Evolutionary conservation across 2,797 vertebrate genomes (phyloP).

Genomic region (Helicolenus hilgendorfi): DNA sequence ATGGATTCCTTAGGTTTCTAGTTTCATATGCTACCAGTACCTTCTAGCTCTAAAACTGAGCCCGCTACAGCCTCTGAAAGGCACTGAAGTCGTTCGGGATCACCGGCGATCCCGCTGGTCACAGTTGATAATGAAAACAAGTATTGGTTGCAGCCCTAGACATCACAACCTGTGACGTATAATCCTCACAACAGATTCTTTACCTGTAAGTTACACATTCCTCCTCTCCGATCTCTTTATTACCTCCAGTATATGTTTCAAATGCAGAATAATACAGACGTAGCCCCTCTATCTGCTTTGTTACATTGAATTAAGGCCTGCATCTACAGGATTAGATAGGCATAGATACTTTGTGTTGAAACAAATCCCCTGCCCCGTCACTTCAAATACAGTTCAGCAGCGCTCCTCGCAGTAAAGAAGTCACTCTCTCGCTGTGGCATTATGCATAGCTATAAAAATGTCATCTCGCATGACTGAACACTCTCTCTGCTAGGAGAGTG

Average conservation of each 20-base stretch:
- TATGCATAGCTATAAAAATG: slow-evolving; percentile 77
- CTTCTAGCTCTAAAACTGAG: too few relatives aligned
- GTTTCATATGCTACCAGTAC: too few relatives aligned
- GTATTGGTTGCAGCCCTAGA: not conserved
- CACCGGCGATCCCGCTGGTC: too few relatives aligned
- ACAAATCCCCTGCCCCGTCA: slow-evolving; percentile 65
- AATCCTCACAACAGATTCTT: not conserved
- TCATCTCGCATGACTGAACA: slow-evolving; percentile 68
- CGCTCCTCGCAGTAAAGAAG: slow-evolving; percentile 48
- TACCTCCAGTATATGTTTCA: not conserved
- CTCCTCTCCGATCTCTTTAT: not conserved
- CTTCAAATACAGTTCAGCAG: slow-evolving; percentile 50
- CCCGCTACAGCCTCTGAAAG: too few relatives aligned
- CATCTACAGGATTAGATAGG: slow-evolving; percentile 28
- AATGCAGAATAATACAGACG: not conserved
- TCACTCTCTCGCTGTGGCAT: slow-evolving; percentile 56
- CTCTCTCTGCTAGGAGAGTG: slow-evolving; percentile 28
- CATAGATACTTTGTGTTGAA: slow-evolving; percentile 50
- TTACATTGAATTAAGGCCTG: slow-evolving; percentile 6
- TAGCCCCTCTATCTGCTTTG: not conserved
- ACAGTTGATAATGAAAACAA: not conserved
- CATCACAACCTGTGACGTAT: not conserved
- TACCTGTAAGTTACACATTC: not conserved
- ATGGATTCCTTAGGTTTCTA: too few relatives aligned
- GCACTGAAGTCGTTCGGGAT: too few relatives aligned